Conservation (phyloP, 2,797 vertebrate genomes). For the Crocidura indochinensis region DNA sequence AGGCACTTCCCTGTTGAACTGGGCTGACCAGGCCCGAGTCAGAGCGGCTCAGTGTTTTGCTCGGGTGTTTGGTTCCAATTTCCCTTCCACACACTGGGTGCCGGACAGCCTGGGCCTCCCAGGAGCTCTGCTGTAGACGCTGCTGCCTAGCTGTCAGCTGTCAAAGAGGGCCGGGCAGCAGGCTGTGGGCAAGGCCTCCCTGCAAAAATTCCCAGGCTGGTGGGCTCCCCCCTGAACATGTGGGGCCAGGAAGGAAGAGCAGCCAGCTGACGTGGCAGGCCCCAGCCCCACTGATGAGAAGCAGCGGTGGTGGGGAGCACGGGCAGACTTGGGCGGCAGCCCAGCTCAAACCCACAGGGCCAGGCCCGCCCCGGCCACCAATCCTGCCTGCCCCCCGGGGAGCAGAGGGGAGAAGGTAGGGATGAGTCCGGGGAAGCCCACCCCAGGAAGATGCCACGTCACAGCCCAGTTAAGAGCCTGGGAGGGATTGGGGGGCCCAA, state of each 20-base stretch:
- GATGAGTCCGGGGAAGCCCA: slow-evolving; percentile 21
- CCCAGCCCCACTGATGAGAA: slow-evolving; percentile 53
- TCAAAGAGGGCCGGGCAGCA: neutral
- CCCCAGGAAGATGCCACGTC: slow-evolving; percentile 56
- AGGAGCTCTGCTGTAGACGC: neutral
- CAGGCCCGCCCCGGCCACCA: slow-evolving; percentile 20
- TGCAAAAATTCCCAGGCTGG: neutral
- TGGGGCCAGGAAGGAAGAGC: neutral
- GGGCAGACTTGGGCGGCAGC: slow-evolving; percentile 74
- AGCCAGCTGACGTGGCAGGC: slow-evolving; percentile 80
- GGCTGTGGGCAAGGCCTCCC: neutral
- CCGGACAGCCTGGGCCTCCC: neutral
- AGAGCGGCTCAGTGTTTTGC: neutral
- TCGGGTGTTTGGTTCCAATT: neutral
- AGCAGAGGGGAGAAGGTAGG: neutral
- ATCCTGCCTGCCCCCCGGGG: neutral
- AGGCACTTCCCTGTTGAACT: neutral
- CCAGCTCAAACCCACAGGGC: slow-evolving; percentile 76
- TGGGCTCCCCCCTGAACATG: slow-evolving; percentile 42
- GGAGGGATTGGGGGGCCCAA: neutral
- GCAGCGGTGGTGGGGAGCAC: slow-evolving; percentile 68
- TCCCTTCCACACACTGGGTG: neutral
- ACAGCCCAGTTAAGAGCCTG: neutral
- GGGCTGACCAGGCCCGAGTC: neutral
- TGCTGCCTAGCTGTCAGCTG: neutral